These are phyloP conservation scores for Phataginus tricuspis DNA, from an alignment of 2,797 vertebrate genomes.

Conservation along the genomic window DNA sequence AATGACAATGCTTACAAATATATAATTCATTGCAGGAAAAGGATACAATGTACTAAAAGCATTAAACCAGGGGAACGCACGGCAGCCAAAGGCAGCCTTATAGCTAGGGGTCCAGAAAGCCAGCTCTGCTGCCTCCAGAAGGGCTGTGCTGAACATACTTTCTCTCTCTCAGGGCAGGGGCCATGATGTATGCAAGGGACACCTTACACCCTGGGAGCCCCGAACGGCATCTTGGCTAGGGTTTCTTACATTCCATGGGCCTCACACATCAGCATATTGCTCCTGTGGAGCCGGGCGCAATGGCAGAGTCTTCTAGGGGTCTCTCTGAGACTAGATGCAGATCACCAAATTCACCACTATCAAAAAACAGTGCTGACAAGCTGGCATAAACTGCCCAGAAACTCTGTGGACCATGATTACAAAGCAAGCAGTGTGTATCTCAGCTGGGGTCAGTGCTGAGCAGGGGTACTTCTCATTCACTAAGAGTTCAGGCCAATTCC, in stretches of 20 bases:
- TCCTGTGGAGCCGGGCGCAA: not conserved
- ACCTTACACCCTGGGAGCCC: not conserved
- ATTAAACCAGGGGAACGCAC: not conserved
- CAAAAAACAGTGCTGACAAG: not conserved
- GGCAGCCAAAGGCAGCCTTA: not conserved
- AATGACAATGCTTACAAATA: not conserved
- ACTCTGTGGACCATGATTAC: not conserved
- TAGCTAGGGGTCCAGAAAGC: not conserved
- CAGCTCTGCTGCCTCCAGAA: too few species aligned
- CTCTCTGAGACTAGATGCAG: not conserved
- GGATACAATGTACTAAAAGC: not conserved
- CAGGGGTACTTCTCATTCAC: not conserved
- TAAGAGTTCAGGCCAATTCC: not conserved
- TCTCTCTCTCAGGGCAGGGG: not conserved
- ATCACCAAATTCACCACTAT: not conserved
- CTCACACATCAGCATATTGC: not conserved
- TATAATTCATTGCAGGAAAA: not conserved
- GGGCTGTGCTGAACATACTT: not conserved
- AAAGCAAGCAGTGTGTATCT: not conserved
- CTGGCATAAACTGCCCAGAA: not conserved
- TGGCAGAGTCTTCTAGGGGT: not conserved
- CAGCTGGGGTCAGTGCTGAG: not conserved
- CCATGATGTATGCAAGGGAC: not conserved
- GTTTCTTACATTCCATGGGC: not conserved
- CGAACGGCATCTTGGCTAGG: not conserved